Evolutionary conservation across 2,888 invertebrate genomes (phyloP).

Genomic region (Hipparchia sbordonii): DNA sequence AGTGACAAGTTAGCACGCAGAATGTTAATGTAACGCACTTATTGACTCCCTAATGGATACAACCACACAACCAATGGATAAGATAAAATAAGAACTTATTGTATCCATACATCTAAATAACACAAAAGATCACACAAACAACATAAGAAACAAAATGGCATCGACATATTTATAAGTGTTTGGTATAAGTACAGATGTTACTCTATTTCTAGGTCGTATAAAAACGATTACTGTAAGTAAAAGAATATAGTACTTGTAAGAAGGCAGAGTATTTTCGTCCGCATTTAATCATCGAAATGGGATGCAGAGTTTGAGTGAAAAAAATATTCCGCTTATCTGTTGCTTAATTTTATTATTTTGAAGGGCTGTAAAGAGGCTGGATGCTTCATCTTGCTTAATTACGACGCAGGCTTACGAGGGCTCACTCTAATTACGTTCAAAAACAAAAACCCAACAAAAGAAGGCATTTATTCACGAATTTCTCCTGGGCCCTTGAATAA

Average conservation of each 20-base stretch:
- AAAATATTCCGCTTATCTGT: conserved; percentile 52
- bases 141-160: no score
- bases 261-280: neutral
- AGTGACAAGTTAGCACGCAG: no score
- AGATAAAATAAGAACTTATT: no score
- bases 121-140: no score
- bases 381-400: conserved; percentile 75
- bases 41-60: no score
- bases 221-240: no score
- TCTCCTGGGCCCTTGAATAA: conserved; percentile 64
- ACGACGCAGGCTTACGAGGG: conserved; percentile 49
- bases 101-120: no score
- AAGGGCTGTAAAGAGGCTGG: conserved; percentile 59
- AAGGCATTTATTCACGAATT: conserved; percentile 73
- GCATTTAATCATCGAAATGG: conserved; percentile 33
- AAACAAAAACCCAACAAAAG: conserved; percentile 72
- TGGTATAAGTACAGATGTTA: no score
- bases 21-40: no score
- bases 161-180: no score
- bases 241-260: neutral
- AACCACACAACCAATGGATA: no score
- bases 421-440: conserved; percentile 74
- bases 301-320: conserved; percentile 38
- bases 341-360: conserved; percentile 68
- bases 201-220: no score